Evolutionary conservation across 2,888 invertebrate species (phyloP).

Genomic region (Stenolophus ochropezus): DNA sequence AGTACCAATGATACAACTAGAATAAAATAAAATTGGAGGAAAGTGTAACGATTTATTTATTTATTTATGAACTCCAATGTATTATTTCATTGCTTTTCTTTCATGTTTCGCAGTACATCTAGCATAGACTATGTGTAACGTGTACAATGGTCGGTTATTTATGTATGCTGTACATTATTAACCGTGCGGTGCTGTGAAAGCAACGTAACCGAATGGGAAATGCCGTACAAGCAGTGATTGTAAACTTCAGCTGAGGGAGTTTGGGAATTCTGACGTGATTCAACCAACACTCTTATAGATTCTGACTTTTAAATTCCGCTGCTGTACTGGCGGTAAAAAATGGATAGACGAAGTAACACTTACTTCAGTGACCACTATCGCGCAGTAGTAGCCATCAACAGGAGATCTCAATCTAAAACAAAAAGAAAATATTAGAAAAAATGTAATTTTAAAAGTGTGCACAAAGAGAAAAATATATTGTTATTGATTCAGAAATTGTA

Average conservation of each 20-base stretch:
- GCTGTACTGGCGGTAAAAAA: neutral
- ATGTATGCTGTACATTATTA: constrained; percentile 54
- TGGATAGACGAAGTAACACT: neutral
- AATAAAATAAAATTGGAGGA: too few relatives aligned
- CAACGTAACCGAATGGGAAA: neutral
- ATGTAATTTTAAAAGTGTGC: neutral
- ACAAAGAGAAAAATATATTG: too few relatives aligned
- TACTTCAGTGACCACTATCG: too few relatives aligned
- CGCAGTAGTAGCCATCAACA: too few relatives aligned
- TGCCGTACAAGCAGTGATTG: constrained; percentile 14
- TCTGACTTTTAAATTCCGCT: neutral
- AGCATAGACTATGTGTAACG: neutral
- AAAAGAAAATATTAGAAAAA: neutral
- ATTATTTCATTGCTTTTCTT: neutral
- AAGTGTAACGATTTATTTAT: too few relatives aligned
- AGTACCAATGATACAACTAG: too few relatives aligned
- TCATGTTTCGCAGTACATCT: neutral
- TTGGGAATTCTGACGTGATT: neutral
- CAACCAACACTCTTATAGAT: neutral
- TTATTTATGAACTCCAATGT: neutral
- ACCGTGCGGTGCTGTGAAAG: constrained; percentile 40
- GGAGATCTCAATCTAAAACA: too few relatives aligned
- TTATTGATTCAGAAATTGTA: too few relatives aligned
- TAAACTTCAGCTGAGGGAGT: constrained; percentile 7
- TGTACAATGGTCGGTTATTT: constrained; percentile 32